A percentile compares a stretch with the other conserved stretches of the same genome.
These are phyloP conservation scores for Apis florea DNA, from an alignment of 1,140 invertebrate genomes.

Conservation along the genomic window DNA sequence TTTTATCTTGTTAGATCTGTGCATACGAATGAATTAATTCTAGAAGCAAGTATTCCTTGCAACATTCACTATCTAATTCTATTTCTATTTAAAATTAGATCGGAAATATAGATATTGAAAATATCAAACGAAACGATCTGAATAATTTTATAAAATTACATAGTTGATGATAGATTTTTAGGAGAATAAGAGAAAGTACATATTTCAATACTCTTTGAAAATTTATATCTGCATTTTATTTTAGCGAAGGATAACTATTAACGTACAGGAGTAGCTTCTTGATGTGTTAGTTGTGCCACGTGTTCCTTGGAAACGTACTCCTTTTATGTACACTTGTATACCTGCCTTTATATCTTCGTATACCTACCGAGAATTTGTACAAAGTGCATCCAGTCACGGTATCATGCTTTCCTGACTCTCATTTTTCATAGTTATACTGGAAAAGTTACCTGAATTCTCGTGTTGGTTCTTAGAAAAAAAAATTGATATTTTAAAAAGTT, in stretches of 20 bases:
- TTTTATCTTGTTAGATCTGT: background rate
- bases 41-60: background rate
- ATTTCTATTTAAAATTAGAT: too few relatives aligned
- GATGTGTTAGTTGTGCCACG: background rate
- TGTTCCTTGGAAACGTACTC: constrained; percentile 5
- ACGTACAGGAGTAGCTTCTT: background rate
- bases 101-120: too few relatives aligned
- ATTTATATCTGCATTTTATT: background rate
- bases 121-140: too few relatives aligned
- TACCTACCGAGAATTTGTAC: background rate
- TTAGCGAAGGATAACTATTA: background rate
- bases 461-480: background rate
- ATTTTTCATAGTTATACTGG: background rate
- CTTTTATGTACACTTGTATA: background rate
- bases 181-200: too few relatives aligned
- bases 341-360: background rate
- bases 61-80: too few relatives aligned
- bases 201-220: background rate
- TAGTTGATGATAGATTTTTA: background rate
- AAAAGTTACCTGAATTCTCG: background rate
- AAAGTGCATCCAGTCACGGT: constrained; percentile 5
- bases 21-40: background rate
- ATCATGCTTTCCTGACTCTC: background rate
- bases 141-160: background rate
- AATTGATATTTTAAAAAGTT: background rate